Evolutionary conservation across 2,113 vertebrate genomes (phyloP), one percentile per base, ranked within the genome.

Genomic region (Zapornia atra): DNA sequence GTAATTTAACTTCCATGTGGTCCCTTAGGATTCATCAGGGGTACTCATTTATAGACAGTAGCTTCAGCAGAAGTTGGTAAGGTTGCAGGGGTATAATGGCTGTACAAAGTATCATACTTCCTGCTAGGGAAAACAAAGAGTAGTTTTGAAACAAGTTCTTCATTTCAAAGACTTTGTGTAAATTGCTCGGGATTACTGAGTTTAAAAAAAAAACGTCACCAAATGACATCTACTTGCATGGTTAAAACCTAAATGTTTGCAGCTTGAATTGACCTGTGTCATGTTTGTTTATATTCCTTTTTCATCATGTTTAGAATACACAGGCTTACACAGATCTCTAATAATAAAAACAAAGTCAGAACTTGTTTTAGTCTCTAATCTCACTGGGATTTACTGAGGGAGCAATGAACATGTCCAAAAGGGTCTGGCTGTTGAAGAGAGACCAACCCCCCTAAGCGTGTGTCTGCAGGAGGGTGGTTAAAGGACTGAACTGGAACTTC

Each of bases 361-460:
- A 53, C 34, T 36, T 54, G 54, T 77, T 60, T 86, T 68, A 70
- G 48, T 40, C 31, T 83, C 63, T 81, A 56, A 61, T 73, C 54
- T 88, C 38, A 31, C 17, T 79, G 66, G 16, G 40, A 54, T 90
- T 96, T 92, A 79, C 57, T 86, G 61, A 82, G 24, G 34, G 38
- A 90, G 57, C 22, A 78, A 48, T 11, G 33, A 91, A 87, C 0
- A 0, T n/a, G 11, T 64, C 36, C 64, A 46, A 42, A 77, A 60
- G 24, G 40, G 15, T 53, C 73, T 89, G 53, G 31, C 53, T 80
- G 8, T 57, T 38, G 4, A 42, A 42, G 6, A n/a, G n/a, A 50
- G 12, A 61, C 11, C 0, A 0, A 28, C 4, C 15, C n/a, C 15
- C 31, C 16, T 59, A 40, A 54, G 31, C 11, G 14, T 2, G 6